Percentiles rank a stretch among this genome's conserved stretches.
These are phyloP conservation scores for Egretta garzetta DNA, from an alignment of 2,113 vertebrate genomes.

Conservation along the genomic window DNA sequence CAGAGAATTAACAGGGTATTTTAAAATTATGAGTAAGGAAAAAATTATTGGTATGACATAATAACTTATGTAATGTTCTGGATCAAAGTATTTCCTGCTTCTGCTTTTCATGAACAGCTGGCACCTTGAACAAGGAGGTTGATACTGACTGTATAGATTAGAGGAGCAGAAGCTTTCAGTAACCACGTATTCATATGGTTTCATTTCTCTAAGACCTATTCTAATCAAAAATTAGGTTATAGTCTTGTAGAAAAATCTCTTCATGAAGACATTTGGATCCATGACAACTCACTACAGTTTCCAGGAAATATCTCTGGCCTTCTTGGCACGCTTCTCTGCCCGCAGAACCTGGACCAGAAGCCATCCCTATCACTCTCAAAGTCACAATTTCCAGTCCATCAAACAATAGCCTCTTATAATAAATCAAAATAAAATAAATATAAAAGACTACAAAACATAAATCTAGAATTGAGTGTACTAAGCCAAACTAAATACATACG, in stretches of 20 bases:
- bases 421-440: background rate
- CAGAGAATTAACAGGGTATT: background rate
- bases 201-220: background rate
- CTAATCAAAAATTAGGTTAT: background rate
- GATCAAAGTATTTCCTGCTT: background rate
- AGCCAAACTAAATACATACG: background rate
- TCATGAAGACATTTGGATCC: background rate
- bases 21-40: background rate
- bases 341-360: background rate
- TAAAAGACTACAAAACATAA: background rate
- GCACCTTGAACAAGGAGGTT: background rate
- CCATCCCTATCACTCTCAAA: background rate
- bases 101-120: background rate
- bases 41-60: background rate
- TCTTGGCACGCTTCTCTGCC: background rate
- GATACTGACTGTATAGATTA: background rate
- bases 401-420: background rate
- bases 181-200: background rate
- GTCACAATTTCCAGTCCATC: background rate
- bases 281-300: background rate
- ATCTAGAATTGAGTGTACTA: background rate
- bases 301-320: background rate
- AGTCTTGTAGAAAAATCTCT: background rate
- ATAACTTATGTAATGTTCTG: background rate
- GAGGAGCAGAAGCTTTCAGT: background rate